phyloP scores from a whole-genome alignment of 2,113 vertebrate genomes.

The Salvelinus fontinalis region DNA sequence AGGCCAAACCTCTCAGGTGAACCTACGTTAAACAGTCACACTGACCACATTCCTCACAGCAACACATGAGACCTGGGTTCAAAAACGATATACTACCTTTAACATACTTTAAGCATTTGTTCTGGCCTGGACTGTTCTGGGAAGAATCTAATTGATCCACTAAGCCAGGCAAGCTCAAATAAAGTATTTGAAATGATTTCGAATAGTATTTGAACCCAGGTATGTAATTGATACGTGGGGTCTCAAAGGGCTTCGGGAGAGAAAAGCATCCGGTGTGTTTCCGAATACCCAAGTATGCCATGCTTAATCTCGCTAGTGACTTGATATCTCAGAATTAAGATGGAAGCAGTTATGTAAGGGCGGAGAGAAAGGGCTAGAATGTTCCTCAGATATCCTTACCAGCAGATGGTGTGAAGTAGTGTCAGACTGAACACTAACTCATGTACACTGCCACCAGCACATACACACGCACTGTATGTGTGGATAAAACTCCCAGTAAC shows the following conservation, averaged over 20 bases:
- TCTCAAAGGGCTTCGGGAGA: not conserved
- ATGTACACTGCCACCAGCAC: not conserved
- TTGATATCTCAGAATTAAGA: not conserved
- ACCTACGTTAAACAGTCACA: not conserved
- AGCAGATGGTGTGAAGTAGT: not conserved
- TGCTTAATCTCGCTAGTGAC: no score
- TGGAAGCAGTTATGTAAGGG: not conserved
- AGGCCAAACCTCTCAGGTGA: conserved; percentile 38
- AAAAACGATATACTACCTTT: no score
- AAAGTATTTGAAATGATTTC: not conserved
- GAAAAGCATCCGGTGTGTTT: not conserved
- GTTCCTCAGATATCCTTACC: not conserved
- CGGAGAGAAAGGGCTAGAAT: not conserved
- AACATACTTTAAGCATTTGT: not conserved
- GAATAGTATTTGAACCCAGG: no score
- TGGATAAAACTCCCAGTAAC: conserved; percentile 3
- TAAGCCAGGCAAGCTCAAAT: not conserved
- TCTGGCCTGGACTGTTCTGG: no score
- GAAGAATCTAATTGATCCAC: no score
- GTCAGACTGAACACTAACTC: not conserved
- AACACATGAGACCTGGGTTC: not conserved
- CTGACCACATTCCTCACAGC: not conserved
- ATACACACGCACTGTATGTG: not conserved
- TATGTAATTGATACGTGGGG: no score
- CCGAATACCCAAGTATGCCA: not conserved